These are phyloP conservation scores for Silurus lanzhouensis DNA, from an alignment of 2,797 vertebrate genomes.

Conservation along the genomic window DNA sequence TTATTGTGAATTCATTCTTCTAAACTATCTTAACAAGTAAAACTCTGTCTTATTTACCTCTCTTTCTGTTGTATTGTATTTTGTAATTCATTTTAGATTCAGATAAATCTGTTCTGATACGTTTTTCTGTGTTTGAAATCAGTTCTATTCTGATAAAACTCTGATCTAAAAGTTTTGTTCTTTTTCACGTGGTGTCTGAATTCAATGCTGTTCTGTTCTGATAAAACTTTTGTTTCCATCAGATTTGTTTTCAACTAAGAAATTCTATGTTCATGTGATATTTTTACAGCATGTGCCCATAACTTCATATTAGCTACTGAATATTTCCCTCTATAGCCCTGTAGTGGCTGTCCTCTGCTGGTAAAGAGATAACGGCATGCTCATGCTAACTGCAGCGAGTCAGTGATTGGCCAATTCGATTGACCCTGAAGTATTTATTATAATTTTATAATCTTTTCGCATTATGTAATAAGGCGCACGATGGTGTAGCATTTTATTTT, in stretches of 20 bases:
- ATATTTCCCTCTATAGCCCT: not conserved
- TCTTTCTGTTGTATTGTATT: not conserved
- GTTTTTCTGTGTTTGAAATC: no score
- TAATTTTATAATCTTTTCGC: not conserved
- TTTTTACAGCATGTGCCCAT: not conserved
- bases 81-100: not conserved
- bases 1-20: no score
- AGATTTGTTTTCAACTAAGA: not conserved
- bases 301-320: not conserved
- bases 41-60: not conserved
- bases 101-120: not conserved
- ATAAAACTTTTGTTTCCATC: not conserved
- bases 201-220: not conserved
- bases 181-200: no score
- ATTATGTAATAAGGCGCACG: not conserved
- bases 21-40: no score
- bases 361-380: not conserved
- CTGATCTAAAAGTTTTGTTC: no score
- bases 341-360: not conserved
- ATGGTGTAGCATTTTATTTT: no score
- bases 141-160: no score
- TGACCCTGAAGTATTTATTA: not conserved
- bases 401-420: not conserved
- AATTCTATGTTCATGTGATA: not conserved
- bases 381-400: not conserved